phyloP scores from a whole-genome alignment of 2,113 vertebrate species.

The Nipponia nippon region DNA sequence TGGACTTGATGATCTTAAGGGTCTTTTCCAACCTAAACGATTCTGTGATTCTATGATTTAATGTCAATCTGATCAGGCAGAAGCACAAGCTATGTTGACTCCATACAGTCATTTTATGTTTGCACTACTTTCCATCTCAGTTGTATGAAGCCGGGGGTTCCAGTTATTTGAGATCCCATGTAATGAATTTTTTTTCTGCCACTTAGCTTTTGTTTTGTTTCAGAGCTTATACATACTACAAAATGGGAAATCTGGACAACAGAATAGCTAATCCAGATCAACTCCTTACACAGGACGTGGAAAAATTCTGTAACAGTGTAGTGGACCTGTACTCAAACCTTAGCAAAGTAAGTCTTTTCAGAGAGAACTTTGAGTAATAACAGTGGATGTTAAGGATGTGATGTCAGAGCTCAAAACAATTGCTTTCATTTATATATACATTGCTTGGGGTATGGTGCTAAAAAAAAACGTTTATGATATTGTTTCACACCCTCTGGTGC shows the following conservation, averaged over 20 bases:
- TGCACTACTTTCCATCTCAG: background rate
- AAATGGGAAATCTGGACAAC: conserved; percentile 99
- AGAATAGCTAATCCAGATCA: conserved; percentile 97
- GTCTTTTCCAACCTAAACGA: too few relatives aligned
- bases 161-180: background rate
- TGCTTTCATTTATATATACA: background rate
- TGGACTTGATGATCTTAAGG: too few relatives aligned
- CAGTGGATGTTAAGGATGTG: background rate
- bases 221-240: conserved; percentile 95
- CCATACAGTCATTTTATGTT: background rate
- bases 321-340: conserved; percentile 98
- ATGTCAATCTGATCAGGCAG: background rate
- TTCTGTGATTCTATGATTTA: background rate
- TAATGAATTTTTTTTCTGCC: background rate
- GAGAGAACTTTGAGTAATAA: background rate
- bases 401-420: background rate
- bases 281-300: conserved; percentile 96
- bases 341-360: conserved; percentile 85
- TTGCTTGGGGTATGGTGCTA: background rate
- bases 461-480: background rate
- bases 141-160: background rate
- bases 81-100: background rate
- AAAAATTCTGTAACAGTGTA: conserved; percentile 97
- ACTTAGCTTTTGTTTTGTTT: conserved; percentile 33
- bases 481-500: background rate